Evolutionary conservation across 2,113 vertebrate genomes (phyloP).

Genomic region (Coturnix japonica): DNA sequence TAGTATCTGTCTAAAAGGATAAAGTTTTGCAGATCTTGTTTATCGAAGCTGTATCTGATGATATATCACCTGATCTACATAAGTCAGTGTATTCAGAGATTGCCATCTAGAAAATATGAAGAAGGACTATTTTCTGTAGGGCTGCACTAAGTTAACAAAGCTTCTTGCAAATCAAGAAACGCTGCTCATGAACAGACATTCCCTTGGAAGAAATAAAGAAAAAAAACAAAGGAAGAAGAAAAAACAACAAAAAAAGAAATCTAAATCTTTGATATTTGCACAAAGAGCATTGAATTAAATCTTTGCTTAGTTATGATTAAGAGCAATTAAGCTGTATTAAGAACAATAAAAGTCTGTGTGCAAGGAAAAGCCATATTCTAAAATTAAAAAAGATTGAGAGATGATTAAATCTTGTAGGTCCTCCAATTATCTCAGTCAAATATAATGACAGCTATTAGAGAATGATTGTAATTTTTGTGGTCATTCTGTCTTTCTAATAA

Average conservation of each 20-base stretch:
- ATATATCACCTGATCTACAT: not conserved
- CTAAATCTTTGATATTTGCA: not conserved
- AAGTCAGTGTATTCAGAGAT: not conserved
- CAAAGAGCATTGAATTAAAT: not conserved
- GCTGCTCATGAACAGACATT: not conserved
- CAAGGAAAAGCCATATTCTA: not conserved
- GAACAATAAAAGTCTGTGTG: not conserved
- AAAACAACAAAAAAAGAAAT: not conserved
- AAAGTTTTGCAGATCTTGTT: not conserved
- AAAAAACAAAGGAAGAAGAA: not conserved
- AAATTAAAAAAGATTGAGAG: not conserved
- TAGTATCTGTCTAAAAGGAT: not conserved
- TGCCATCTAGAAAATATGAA: not conserved
- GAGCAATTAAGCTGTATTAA: not conserved
- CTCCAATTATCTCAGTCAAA: not conserved
- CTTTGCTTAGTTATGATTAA: not conserved
- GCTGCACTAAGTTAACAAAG: not conserved
- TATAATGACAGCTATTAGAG: not conserved
- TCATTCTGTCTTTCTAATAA: not conserved
- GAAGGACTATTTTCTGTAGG: not conserved
- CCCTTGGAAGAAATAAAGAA: not conserved
- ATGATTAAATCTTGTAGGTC: not conserved
- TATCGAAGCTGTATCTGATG: not conserved
- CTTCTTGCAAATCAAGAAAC: not conserved
- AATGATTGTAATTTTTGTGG: not conserved